Base-by-base conservation (phyloP, 2,797 vertebrate species). In the Neosilurus hyrtlii region DNA sequence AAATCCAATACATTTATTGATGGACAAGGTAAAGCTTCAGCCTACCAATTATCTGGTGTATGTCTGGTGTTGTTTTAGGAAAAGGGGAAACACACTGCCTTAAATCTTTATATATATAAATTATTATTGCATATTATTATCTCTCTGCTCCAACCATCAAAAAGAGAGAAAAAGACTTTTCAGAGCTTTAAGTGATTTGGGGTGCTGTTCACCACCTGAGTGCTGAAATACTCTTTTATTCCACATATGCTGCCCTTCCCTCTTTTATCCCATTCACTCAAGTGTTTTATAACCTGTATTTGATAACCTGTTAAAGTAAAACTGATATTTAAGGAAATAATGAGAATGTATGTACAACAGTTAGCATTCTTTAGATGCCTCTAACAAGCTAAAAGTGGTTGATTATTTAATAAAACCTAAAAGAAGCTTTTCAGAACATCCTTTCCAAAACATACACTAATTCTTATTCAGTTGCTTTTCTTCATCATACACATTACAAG, bases 161-260 rank as follows among this genome's bases (percentile, higher is more conserved):
- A 63, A 24, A 3, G 9, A 65, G 61, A 79, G 16, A 66, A 79
- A 52, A 52, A 43, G 12, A 26, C 24, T 63, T 63, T 70, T 35
- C 24, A 35, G 24, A 51, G 16, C 5, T 1, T 30, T 24, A 52
- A 62, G 49, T 6, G 22, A 24, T 4, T 49, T 1, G 56, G 57
- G 89, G 89, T 91, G 89, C 92, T 93, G 92, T 93, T 87, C 88
- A 43, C 22, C 10, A 16, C 1, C 15, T 59, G 84, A 87, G 91
- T 93, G 77, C 92, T 93, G 90, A 93, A 88, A 30, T 43, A 9
- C 1, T 24, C n/a, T n/a, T 61, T 61, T 15, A 2, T 12, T n/a
- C 51, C 30, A 35, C 9, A 30, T 26, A 9, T 10, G 22, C 1
- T 5, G 57, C 35, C 5, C 71, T 73, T 15, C 52, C 16, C 26